Percentiles rank a stretch among this genome's conserved stretches.
Evolutionary conservation across 1,140 invertebrate genomes (phyloP).

Genomic region (Ladona fulva): DNA sequence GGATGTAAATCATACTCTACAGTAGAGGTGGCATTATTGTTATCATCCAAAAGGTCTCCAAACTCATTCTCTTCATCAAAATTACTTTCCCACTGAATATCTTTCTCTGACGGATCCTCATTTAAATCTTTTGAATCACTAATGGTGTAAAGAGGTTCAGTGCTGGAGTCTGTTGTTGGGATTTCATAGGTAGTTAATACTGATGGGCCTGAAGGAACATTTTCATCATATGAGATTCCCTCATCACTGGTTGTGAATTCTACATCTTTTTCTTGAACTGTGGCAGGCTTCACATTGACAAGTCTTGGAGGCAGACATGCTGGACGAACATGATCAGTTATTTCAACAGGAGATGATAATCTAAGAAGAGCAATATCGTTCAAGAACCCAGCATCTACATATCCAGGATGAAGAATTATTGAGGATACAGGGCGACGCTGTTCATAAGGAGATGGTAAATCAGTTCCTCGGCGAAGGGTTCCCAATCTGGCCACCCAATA

Average conservation of each 20-base stretch:
- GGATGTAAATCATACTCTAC: no score
- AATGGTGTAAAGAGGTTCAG: neutral
- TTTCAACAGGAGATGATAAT: slow-evolving; percentile 48
- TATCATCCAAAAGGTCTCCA: no score
- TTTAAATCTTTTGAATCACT: neutral
- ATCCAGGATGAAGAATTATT: slow-evolving; percentile 64
- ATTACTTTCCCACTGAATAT: no score
- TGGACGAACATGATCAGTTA: slow-evolving; percentile 67
- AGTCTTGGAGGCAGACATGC: slow-evolving; percentile 54
- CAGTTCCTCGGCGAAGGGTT: slow-evolving; percentile 56
- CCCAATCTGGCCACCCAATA: slow-evolving; percentile 73
- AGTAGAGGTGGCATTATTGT: no score
- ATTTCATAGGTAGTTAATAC: neutral
- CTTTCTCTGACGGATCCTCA: neutral
- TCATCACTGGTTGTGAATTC: neutral
- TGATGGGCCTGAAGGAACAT: neutral
- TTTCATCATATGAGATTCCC: neutral
- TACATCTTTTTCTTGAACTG: neutral
- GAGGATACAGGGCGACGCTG: slow-evolving; percentile 49
- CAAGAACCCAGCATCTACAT: slow-evolving; percentile 65
- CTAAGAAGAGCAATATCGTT: slow-evolving; percentile 69
- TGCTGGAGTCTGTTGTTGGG: neutral
- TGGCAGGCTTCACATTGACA: neutral
- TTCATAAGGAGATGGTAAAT: slow-evolving; percentile 65
- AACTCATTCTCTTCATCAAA: no score